Conservation (phyloP, 2,797 vertebrate species). For the Diplodus sargus region DNA sequence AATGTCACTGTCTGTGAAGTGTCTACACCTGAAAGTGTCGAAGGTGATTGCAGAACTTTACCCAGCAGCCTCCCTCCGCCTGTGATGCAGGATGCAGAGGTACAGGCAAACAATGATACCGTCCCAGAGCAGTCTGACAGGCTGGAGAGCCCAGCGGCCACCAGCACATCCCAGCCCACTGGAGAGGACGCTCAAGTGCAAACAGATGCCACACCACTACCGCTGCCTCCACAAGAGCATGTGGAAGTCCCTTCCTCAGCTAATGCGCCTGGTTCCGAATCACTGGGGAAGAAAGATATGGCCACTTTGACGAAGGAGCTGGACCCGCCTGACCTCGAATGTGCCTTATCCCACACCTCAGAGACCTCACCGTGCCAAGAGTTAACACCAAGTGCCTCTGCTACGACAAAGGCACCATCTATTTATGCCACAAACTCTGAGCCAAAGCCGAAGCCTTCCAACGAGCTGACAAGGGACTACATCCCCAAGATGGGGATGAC, state of each 20-base stretch:
- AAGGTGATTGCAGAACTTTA: constrained; percentile 30
- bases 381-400: constrained; percentile 36
- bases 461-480: constrained; percentile 96
- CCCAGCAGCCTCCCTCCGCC: constrained; percentile 30
- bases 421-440: constrained; percentile 83
- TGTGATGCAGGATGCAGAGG: constrained; percentile 56
- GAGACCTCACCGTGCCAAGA: constrained; percentile 52
- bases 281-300: constrained; percentile 71
- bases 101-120: constrained; percentile 55
- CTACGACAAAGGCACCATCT: constrained; percentile 71
- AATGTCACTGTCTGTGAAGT: constrained; percentile 35
- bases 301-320: constrained; percentile 78
- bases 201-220: constrained; percentile 56
- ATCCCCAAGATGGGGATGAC: constrained; percentile 98
- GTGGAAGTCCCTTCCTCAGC: constrained; percentile 1
- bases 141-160: constrained; percentile 31
- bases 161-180: constrained; percentile 38
- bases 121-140: constrained; percentile 37
- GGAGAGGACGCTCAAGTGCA: constrained; percentile 69
- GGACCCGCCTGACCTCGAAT: constrained; percentile 33
- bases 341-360: constrained; percentile 29
- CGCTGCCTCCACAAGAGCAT: constrained; percentile 39
- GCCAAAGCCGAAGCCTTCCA: constrained; percentile 92
- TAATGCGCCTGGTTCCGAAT: constrained; percentile 19
- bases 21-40: constrained; percentile 11